Percentiles rank a stretch among this genome's conserved stretches.
These are phyloP conservation scores for Piscicola geometra DNA, from an alignment of 2,888 invertebrate genomes.

Conservation along the genomic window DNA sequence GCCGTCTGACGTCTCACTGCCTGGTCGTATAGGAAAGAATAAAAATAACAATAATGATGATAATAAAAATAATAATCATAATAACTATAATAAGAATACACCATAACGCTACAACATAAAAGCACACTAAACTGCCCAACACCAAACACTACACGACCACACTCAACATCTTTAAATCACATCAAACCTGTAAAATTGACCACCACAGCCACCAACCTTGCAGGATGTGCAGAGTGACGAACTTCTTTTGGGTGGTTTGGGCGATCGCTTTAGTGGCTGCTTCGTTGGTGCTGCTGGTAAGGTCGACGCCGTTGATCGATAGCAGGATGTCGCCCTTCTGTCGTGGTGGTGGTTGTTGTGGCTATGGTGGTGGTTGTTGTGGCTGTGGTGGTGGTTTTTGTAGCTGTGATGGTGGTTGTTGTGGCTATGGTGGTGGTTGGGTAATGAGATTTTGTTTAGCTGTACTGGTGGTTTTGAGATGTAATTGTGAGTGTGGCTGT, in stretches of 20 bases:
- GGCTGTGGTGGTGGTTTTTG: neutral
- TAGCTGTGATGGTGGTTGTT: neutral
- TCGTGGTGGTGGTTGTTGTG: neutral
- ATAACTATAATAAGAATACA: too few relatives aligned
- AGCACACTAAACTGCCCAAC: too few relatives aligned
- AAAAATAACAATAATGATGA: too few relatives aligned
- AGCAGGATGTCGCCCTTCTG: slow-evolving; percentile 59
- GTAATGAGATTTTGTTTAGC: too few relatives aligned
- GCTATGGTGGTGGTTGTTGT: neutral
- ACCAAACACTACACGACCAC: too few relatives aligned
- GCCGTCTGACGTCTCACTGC: slow-evolving; percentile 52
- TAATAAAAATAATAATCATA: too few relatives aligned
- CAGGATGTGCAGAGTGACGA: slow-evolving; percentile 55
- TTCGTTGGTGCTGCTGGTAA: slow-evolving; percentile 57
- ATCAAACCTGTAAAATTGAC: too few relatives aligned
- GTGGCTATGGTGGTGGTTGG: neutral
- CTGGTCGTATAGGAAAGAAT: too few relatives aligned
- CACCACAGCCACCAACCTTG: slow-evolving; percentile 55
- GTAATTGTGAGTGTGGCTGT: too few relatives aligned
- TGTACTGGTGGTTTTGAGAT: too few relatives aligned
- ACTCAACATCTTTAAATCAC: too few relatives aligned
- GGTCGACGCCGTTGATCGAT: slow-evolving; percentile 55
- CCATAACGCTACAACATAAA: too few relatives aligned
- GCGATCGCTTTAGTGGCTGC: slow-evolving; percentile 58
- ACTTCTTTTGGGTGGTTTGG: slow-evolving; percentile 51